phyloP scores from a whole-genome alignment of 2,113 vertebrate genomes.

The Ranitomeya imitator region DNA sequence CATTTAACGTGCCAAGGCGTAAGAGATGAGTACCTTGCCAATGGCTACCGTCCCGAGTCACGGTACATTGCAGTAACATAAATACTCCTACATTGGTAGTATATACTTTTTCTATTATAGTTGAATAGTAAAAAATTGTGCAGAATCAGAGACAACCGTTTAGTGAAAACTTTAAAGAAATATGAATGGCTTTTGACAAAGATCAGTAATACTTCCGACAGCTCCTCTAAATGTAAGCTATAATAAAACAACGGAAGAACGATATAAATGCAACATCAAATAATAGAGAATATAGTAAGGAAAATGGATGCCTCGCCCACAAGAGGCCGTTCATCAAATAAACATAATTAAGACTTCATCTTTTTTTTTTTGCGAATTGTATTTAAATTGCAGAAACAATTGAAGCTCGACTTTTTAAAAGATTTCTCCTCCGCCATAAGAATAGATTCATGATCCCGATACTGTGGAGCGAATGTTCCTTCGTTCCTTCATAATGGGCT shows the following conservation, averaged over 20 bases:
- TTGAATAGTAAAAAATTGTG: not conserved
- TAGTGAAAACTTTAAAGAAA: not conserved
- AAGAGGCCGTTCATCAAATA: not conserved
- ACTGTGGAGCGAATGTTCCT: conserved; percentile 26
- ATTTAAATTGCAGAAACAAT: conserved; percentile 40
- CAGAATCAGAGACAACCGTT: not conserved
- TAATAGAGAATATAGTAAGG: not conserved
- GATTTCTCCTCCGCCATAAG: conserved; percentile 3
- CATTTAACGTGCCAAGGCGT: no score
- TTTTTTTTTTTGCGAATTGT: conserved; percentile 15
- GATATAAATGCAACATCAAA: not conserved
- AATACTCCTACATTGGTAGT: not conserved
- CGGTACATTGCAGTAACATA: no score
- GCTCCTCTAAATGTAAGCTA: not conserved
- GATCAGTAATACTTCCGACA: not conserved
- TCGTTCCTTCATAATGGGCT: conserved; percentile 35
- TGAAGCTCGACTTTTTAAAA: conserved; percentile 7
- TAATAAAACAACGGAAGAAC: not conserved
- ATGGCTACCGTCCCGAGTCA: no score
- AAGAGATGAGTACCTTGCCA: no score
- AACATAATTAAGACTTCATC: conserved; percentile 46
- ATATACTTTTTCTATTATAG: not conserved
- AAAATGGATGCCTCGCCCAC: not conserved
- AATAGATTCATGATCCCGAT: conserved; percentile 42
- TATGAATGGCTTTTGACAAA: not conserved